These are phyloP conservation scores for Ctenosaura bakeri DNA, from an alignment of 2,797 vertebrate genomes.

Conservation along the genomic window DNA sequence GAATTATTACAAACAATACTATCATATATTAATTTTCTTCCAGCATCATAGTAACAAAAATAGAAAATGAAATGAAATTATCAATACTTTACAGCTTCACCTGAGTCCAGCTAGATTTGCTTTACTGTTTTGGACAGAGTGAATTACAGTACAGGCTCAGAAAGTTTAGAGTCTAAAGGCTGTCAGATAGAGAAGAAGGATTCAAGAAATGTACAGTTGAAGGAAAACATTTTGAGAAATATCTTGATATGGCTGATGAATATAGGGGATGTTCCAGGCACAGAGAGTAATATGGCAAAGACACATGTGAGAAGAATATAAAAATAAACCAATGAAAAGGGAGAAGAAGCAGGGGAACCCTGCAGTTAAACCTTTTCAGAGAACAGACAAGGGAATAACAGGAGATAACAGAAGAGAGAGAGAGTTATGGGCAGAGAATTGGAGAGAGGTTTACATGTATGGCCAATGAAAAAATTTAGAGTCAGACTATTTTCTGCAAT, in stretches of 20 bases:
- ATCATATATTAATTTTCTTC: neutral
- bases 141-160: neutral
- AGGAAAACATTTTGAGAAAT: neutral
- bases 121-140: neutral
- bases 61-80: no score
- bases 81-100: neutral
- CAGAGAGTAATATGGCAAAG: neutral
- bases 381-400: neutral
- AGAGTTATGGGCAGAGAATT: neutral
- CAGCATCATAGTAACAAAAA: neutral
- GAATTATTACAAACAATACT: neutral
- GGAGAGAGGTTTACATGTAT: neutral
- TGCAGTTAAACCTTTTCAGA: no score
- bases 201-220: neutral
- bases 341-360: neutral
- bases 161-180: neutral
- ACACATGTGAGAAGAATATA: neutral
- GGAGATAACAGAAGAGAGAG: neutral
- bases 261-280: neutral
- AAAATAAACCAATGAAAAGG: neutral
- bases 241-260: no score
- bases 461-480: neutral
- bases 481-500: neutral
- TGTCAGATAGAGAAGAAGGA: neutral
- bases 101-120: neutral